phyloP scores from a whole-genome alignment of 2,113 vertebrate genomes.

The Bufo gargarizans region DNA sequence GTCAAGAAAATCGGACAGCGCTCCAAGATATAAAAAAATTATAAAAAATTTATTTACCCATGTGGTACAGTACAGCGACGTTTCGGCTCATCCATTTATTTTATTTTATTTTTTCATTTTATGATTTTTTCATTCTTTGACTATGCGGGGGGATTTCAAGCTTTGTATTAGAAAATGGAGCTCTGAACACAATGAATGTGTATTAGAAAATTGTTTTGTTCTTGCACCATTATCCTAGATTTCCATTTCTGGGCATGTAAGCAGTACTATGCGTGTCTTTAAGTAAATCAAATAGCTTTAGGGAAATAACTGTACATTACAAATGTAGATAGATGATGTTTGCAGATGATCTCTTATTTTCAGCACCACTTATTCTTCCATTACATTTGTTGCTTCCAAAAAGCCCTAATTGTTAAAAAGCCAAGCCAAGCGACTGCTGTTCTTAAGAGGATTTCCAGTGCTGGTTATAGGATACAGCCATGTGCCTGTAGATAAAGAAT shows the following conservation, averaged over 20 bases:
- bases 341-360: background rate
- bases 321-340: background rate
- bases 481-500: constrained; percentile 21
- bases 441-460: background rate
- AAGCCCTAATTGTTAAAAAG: constrained; percentile 6
- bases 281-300: background rate
- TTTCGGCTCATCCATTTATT: too few relatives aligned
- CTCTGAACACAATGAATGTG: too few relatives aligned
- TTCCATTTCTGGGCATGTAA: background rate
- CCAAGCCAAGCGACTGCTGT: constrained; percentile 4
- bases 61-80: too few relatives aligned
- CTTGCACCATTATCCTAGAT: too few relatives aligned
- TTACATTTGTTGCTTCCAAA: constrained; percentile 23
- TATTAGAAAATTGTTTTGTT: too few relatives aligned
- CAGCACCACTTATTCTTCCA: background rate
- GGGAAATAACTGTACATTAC: background rate
- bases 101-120: too few relatives aligned
- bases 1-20: too few relatives aligned
- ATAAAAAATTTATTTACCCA: too few relatives aligned
- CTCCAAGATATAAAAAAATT: too few relatives aligned
- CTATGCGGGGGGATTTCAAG: background rate
- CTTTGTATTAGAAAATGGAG: too few relatives aligned
- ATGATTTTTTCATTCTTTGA: background rate
- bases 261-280: too few relatives aligned
- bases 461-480: constrained; percentile 4